phyloP scores from a whole-genome alignment of 1,140 invertebrate genomes.

The Octopus bimaculoides region DNA sequence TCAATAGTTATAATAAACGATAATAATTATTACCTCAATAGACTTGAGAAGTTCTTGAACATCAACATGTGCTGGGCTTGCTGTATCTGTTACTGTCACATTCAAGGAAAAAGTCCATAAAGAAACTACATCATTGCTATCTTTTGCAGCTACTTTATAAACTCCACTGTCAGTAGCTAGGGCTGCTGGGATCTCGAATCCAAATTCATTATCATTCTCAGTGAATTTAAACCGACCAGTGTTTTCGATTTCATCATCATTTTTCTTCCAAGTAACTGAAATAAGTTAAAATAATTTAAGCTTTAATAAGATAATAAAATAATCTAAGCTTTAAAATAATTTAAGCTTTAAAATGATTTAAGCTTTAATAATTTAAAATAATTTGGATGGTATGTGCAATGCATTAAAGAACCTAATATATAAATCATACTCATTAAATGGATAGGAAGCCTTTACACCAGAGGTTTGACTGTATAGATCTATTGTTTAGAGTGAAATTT shows the following conservation, averaged over 20 bases:
- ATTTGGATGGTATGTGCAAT: too few species aligned
- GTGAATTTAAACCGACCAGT: conserved; percentile 78
- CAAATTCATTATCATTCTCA: conserved; percentile 67
- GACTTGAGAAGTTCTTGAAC: conserved; percentile 41
- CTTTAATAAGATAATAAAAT: too few species aligned
- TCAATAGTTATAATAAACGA: not conserved
- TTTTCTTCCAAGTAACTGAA: conserved; percentile 78
- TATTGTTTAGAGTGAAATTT: too few species aligned
- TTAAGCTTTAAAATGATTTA: conserved; percentile 4
- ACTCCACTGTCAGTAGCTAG: conserved; percentile 81
- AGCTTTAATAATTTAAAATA: too few species aligned
- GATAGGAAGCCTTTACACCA: too few species aligned
- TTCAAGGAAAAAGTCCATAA: conserved; percentile 42
- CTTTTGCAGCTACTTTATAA: conserved; percentile 78
- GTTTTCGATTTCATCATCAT: conserved; percentile 77
- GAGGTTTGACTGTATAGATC: too few species aligned
- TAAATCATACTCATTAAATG: too few species aligned
- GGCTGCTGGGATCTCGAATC: conserved; percentile 71
- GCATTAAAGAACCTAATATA: too few species aligned
- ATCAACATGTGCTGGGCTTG: conserved; percentile 39
- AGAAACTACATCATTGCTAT: conserved; percentile 30
- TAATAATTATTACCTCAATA: conserved; percentile 31
- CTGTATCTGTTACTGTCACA: conserved; percentile 39
- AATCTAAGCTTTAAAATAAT: conserved; percentile 10
- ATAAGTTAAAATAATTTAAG: conserved; percentile 17